These are phyloP conservation scores for Nyctibius bracteatus DNA, from an alignment of 2,113 vertebrate species.

Conservation along the genomic window DNA sequence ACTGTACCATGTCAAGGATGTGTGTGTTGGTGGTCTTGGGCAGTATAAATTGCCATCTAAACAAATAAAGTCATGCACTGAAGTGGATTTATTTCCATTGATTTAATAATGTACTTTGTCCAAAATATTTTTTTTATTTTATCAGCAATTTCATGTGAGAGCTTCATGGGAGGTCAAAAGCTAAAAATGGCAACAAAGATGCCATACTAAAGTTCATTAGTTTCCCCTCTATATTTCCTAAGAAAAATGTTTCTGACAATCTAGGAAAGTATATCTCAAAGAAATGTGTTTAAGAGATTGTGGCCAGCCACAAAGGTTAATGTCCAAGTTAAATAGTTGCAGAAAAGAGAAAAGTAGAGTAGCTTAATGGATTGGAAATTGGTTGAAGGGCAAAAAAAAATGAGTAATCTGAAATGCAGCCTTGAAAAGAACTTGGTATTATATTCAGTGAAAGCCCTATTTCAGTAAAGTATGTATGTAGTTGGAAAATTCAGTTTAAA, in stretches of 20 bases:
- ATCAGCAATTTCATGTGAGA: not conserved
- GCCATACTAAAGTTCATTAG: not conserved
- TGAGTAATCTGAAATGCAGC: not conserved
- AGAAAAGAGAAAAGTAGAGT: not conserved
- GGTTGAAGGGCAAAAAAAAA: not conserved
- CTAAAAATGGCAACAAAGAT: not conserved
- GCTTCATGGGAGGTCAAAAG: not conserved
- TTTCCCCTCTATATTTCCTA: not conserved
- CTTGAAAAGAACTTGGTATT: not conserved
- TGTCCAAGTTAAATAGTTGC: conserved; percentile 6
- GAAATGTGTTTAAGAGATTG: not conserved
- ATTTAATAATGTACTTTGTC: not conserved
- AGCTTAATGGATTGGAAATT: conserved; percentile 40
- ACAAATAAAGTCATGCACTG: not conserved
- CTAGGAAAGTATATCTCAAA: not conserved
- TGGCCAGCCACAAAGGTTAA: conserved; percentile 23
- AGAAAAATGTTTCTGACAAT: not conserved
- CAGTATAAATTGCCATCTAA: not conserved
- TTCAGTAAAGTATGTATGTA: not conserved
- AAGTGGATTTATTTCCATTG: not conserved
- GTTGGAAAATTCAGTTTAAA: not conserved
- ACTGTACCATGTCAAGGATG: not conserved
- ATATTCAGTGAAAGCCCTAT: not conserved
- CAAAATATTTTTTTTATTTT: not conserved
- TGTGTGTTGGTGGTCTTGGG: not conserved